Base-by-base conservation (phyloP, 1,140 invertebrate species). In the Habropoda laboriosa region DNA sequence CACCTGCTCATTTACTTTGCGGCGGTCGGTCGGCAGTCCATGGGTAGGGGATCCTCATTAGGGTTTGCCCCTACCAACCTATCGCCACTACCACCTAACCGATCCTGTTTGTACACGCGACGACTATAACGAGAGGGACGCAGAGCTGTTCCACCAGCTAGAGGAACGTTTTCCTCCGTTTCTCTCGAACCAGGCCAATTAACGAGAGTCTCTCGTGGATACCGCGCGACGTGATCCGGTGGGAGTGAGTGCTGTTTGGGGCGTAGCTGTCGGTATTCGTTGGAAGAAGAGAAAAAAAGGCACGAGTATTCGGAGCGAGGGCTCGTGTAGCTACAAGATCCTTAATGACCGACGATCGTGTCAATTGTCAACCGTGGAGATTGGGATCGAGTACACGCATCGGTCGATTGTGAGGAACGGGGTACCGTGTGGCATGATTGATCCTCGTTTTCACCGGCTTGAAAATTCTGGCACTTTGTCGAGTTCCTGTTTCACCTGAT, bases 1-100 rank as follows among this genome's bases (percentile, higher is more conserved):
- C 90, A 91, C 90, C 90, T 91, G 90, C 89, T 90, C 87, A 87
- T 86, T 88, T 89, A 87, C 87, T 88, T 79, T 83, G 79, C 82
- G 81, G 64, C 82, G 82, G 63, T 79, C 84, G 66, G 32, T 75
- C 51, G 77, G 38, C 70, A 83, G 68, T 70, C 60, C n/a, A 49
- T 79, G 76, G n/a, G 81, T 35, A 82, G 82, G 79, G 78, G 78
- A 79, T 84, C 84, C 87, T 89, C 87, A 89, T 89, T 88, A 89
- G 81, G 87, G 81, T 77, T 85, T 78, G 79, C 82, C 80, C 87
- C 82, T 81, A 76, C 86, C 77, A 64, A 66, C 8, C 79, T 77
- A 79, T 81, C 79, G 70, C 57, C 73, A 66, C 79, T 55, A 78
- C 76, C 53, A 76, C 72, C n/a, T 30, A n/a, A 32, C 58, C 18